A percentile compares a stretch with the other conserved stretches of the same genome.
Evolutionary conservation across 1,140 invertebrate genomes (phyloP).

Genomic region (Chlorops oryzae): DNA sequence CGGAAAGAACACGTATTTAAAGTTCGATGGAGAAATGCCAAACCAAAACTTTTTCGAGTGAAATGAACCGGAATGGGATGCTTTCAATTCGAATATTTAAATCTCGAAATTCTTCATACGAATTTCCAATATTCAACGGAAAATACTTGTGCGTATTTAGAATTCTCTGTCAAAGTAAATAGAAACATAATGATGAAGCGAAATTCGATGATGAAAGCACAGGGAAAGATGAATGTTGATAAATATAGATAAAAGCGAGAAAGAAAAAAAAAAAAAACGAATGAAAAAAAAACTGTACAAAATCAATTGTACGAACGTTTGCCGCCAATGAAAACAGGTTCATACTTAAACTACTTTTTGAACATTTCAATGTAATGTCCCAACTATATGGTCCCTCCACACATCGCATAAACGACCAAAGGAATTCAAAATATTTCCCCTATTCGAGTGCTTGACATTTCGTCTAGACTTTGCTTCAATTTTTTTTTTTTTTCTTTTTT

Average conservation of each 20-base stretch:
- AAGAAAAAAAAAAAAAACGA: background rate
- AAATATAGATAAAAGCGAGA: background rate
- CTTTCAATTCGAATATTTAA: too few species aligned
- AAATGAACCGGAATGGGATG: too few species aligned
- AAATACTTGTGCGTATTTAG: too few species aligned
- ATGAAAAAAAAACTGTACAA: background rate
- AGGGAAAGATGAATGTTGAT: background rate
- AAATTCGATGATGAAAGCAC: background rate
- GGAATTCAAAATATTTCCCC: background rate
- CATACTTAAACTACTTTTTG: background rate
- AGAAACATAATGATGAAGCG: background rate
- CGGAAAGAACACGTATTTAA: too few species aligned
- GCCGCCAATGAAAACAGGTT: background rate
- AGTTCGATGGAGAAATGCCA: too few species aligned
- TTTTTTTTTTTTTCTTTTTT: too few species aligned
- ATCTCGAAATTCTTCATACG: too few species aligned
- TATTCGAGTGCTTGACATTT: background rate
- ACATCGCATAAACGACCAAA: background rate
- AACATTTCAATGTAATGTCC: background rate
- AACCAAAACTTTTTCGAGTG: too few species aligned
- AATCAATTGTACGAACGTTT: background rate
- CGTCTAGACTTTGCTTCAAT: background rate
- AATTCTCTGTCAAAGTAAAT: background rate
- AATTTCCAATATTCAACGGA: too few species aligned
- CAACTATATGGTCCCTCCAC: background rate